Evolutionary conservation across 2,113 vertebrate genomes (phyloP).

Genomic region (Sylvicapra grimmia): DNA sequence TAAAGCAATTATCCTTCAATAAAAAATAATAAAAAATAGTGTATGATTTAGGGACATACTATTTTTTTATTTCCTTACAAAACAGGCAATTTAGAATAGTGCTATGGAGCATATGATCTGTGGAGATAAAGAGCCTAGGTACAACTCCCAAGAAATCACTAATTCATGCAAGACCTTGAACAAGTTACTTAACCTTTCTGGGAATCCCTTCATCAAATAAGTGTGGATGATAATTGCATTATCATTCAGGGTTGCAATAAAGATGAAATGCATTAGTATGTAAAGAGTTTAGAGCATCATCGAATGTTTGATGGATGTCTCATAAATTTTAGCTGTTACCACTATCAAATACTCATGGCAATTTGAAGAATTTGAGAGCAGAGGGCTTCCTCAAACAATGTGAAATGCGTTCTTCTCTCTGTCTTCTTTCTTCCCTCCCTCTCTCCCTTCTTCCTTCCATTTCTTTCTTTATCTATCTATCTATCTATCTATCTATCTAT

Average conservation of each 20-base stretch:
- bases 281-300: not conserved
- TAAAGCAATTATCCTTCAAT: not conserved
- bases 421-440: no score
- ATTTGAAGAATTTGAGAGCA: not conserved
- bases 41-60: no score
- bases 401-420: not conserved
- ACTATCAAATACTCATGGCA: not conserved
- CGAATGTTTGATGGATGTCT: not conserved
- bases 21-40: not conserved
- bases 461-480: not conserved
- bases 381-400: not conserved
- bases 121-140: not conserved
- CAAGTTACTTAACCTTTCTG: not conserved
- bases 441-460: not conserved
- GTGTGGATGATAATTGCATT: not conserved
- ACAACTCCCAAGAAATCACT: not conserved
- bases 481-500: not conserved
- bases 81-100: not conserved
- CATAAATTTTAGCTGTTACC: not conserved
- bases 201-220: not conserved
- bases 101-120: not conserved
- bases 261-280: not conserved
- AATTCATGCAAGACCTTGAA: not conserved
- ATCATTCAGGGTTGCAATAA: not conserved
- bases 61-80: not conserved